A percentile compares a stretch with the other conserved stretches of the same genome.
Conservation (phyloP, 2,113 vertebrate species). For the Hydrochoerus hydrochaeris region DNA sequence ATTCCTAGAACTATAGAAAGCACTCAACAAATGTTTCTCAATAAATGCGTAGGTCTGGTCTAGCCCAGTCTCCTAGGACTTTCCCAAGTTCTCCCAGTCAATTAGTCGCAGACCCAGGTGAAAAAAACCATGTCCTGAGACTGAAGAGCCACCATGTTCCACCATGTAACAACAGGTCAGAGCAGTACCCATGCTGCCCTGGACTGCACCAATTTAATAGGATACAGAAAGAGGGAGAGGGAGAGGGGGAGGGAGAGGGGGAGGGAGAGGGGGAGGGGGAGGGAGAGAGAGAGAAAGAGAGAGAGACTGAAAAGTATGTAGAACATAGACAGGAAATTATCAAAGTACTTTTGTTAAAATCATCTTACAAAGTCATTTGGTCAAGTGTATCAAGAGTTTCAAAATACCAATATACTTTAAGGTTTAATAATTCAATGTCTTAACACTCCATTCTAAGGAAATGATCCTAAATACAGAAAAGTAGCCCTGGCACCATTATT, state of each 20-base stretch:
- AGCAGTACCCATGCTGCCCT: background rate
- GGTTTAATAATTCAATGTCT: slow-evolving; percentile 50
- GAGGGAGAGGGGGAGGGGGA: background rate
- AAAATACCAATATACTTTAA: slow-evolving; percentile 29
- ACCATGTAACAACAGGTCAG: background rate
- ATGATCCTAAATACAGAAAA: background rate
- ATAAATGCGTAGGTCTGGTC: background rate
- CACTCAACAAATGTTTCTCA: background rate
- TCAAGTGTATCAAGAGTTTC: background rate
- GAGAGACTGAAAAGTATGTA: background rate
- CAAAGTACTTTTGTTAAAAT: background rate
- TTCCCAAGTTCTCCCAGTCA: background rate
- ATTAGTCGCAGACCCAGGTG: background rate
- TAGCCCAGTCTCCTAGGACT: background rate
- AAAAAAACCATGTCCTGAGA: background rate
- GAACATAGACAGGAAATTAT: background rate
- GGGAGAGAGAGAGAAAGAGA: background rate
- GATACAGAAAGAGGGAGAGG: background rate
- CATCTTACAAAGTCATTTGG: slow-evolving; percentile 48
- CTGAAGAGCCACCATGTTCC: background rate
- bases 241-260: background rate
- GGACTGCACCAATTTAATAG: background rate
- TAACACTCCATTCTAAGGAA: slow-evolving; percentile 45
- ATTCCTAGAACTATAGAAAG: background rate
- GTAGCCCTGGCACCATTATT: background rate